Evolutionary conservation across 2,888 invertebrate species (phyloP).

Genomic region (Dolichomitus sp.): DNA sequence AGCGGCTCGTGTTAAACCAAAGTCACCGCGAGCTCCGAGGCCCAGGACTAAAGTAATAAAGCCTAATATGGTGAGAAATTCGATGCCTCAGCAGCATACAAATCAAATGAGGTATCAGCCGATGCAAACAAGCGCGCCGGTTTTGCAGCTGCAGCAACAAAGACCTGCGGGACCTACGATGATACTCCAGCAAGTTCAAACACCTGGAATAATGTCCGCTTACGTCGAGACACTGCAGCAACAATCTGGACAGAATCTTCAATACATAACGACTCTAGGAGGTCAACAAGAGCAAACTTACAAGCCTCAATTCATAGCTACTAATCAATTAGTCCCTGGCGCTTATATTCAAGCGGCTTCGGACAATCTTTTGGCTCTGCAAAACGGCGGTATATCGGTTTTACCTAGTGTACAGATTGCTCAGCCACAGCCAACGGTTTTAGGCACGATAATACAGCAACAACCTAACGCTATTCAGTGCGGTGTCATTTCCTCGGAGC

Average conservation of each 20-base stretch:
- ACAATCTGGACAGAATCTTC: conserved; percentile 91
- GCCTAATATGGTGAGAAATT: conserved; percentile 76
- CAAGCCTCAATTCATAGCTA: conserved; percentile 83
- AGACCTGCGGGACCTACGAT: conserved; percentile 89
- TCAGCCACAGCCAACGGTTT: conserved; percentile 81
- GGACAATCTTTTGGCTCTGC: conserved; percentile 81
- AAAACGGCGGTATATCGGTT: conserved; percentile 83
- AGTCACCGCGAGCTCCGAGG: conserved; percentile 76
- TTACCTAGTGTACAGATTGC: conserved; percentile 82
- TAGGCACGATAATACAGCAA: conserved; percentile 86
- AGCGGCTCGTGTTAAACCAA: conserved; percentile 75
- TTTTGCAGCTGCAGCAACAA: conserved; percentile 88
- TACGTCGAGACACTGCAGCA: conserved; percentile 91
- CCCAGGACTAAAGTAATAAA: conserved; percentile 78
- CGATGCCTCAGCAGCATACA: conserved; percentile 72
- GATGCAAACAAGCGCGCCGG: conserved; percentile 86
- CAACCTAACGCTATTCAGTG: conserved; percentile 87
- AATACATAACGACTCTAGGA: conserved; percentile 91
- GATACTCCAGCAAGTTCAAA: conserved; percentile 90
- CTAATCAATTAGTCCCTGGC: conserved; percentile 82
- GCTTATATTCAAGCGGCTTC: conserved; percentile 83
- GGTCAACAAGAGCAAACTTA: conserved; percentile 86
- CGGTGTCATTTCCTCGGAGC: conserved; percentile 87
- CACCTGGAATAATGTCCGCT: conserved; percentile 88
- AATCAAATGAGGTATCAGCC: conserved; percentile 77